phyloP scores from a whole-genome alignment of 2,888 invertebrate genomes.

The Acronicta alni region DNA sequence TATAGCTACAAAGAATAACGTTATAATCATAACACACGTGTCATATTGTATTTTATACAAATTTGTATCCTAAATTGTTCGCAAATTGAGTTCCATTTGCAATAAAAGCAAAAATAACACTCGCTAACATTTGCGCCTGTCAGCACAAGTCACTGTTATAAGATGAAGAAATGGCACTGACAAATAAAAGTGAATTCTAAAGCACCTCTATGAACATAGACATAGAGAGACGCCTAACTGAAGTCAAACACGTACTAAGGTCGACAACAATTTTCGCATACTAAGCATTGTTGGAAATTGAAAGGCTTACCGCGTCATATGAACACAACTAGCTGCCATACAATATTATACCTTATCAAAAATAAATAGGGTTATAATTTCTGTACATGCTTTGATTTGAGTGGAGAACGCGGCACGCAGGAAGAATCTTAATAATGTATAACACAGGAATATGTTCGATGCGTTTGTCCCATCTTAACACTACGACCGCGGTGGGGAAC shows the following conservation, averaged over 20 bases:
- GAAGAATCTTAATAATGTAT: conserved; percentile 75
- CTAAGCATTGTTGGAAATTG: conserved; percentile 80
- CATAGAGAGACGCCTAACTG: conserved; percentile 57
- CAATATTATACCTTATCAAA: conserved; percentile 51
- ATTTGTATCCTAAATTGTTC: background rate
- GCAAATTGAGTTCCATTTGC: conserved; percentile 14
- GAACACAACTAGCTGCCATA: conserved; percentile 44
- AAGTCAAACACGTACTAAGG: conserved; percentile 77
- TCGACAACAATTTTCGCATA: conserved; percentile 82
- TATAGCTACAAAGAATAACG: no score
- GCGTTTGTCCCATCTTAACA: conserved; percentile 59
- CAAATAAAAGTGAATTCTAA: conserved; percentile 62
- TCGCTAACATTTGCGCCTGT: conserved; percentile 44
- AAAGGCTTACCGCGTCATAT: conserved; percentile 73
- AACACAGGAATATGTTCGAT: conserved; percentile 63
- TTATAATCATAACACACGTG: no score
- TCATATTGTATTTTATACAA: no score
- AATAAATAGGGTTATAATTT: conserved; percentile 41
- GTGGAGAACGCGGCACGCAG: conserved; percentile 60
- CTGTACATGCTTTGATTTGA: conserved; percentile 9
- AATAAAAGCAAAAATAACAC: conserved; percentile 37
- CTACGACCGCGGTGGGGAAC: conserved; percentile 22
- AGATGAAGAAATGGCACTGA: conserved; percentile 41
- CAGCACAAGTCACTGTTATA: conserved; percentile 50
- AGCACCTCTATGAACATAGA: conserved; percentile 58